Conservation (phyloP, 2,113 vertebrate genomes). For the Gorilla gorilla region DNA sequence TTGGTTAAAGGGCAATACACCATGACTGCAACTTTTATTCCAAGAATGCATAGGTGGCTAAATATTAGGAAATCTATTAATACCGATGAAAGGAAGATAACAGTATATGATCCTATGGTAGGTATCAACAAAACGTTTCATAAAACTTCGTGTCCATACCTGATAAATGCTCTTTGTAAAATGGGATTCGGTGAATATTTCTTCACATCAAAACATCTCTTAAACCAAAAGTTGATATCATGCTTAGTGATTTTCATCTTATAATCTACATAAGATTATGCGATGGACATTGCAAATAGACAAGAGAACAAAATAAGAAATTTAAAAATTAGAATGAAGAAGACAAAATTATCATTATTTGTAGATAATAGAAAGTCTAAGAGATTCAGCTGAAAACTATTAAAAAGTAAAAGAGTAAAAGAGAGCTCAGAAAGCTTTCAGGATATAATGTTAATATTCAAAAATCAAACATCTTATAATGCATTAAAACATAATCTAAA, state of each 20-base stretch:
- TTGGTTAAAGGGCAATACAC: neutral
- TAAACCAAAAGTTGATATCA: neutral
- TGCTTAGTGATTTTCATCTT: neutral
- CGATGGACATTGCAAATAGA: neutral
- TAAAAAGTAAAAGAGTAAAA: neutral
- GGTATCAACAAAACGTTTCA: neutral
- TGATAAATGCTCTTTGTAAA: neutral
- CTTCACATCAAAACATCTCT: neutral
- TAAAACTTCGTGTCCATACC: neutral
- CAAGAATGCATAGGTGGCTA: neutral
- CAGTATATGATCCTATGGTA: neutral
- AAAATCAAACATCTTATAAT: neutral
- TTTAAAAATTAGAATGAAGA: neutral
- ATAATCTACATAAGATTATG: neutral
- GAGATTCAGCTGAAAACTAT: neutral
- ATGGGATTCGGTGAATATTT: neutral
- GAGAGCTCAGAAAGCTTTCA: neutral
- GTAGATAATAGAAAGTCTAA: neutral
- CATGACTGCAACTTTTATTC: neutral
- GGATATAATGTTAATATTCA: neutral
- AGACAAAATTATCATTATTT: neutral
- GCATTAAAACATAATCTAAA: neutral
- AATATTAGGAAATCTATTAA: neutral
- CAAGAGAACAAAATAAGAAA: conserved; percentile 11
- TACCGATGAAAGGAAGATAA: neutral